These are phyloP conservation scores for Neogale vison DNA, from an alignment of 2,113 vertebrate genomes.

Conservation along the genomic window DNA sequence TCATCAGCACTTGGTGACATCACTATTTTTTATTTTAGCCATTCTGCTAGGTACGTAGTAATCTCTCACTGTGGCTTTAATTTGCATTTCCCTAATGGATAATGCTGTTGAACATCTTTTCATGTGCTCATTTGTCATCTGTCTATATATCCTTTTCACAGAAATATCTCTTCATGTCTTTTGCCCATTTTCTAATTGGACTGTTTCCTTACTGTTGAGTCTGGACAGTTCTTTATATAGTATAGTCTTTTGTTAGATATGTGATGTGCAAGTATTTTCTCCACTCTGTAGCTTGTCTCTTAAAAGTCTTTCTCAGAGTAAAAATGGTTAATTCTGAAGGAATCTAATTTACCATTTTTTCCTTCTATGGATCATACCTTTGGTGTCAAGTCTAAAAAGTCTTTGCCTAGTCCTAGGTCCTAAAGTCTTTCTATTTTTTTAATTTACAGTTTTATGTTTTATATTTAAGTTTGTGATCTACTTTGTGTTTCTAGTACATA, in stretches of 20 bases:
- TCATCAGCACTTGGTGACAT: not conserved
- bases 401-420: not conserved
- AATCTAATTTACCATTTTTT: not conserved
- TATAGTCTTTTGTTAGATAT: not conserved
- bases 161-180: constrained; percentile 39
- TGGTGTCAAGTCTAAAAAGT: not conserved
- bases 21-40: constrained; percentile 28
- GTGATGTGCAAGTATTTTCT: constrained; percentile 35
- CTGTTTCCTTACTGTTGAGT: not conserved
- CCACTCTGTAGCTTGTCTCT: not conserved
- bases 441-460: not conserved
- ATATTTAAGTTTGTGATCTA: not conserved
- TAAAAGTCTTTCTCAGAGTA: constrained; percentile 25
- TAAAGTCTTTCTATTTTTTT: not conserved
- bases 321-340: constrained; percentile 14
- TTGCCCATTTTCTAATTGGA: not conserved
- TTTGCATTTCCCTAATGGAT: constrained; percentile 30
- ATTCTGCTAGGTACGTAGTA: not conserved
- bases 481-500: not conserved
- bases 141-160: not conserved
- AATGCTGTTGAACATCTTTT: not conserved
- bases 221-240: constrained; percentile 19
- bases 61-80: not conserved
- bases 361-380: not conserved
- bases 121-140: not conserved